These are phyloP conservation scores for Arctia plantaginis DNA, from an alignment of 2,888 invertebrate species.

Conservation along the genomic window DNA sequence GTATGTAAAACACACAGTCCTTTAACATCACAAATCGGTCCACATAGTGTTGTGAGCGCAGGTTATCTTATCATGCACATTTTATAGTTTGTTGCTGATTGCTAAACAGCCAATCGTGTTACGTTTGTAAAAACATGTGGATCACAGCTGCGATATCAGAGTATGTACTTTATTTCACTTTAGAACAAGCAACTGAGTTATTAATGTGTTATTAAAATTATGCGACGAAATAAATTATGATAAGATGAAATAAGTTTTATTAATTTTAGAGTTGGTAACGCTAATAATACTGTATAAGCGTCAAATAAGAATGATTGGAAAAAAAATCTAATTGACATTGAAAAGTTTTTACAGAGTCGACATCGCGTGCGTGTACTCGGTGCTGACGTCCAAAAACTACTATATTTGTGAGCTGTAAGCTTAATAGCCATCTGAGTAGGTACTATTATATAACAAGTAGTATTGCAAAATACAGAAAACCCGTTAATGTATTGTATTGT, in stretches of 20 bases:
- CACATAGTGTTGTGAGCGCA: conserved; percentile 28
- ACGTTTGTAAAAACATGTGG: conserved; percentile 40
- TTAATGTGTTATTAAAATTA: conserved; percentile 8
- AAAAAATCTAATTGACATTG: neutral
- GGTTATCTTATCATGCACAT: conserved; percentile 64
- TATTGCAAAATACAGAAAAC: neutral
- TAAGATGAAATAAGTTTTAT: neutral
- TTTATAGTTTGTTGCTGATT: conserved; percentile 56
- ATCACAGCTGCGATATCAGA: conserved; percentile 31
- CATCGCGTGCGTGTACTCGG: neutral
- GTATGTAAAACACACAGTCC: conserved; percentile 14
- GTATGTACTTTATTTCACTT: conserved; percentile 17
- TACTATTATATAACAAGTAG: neutral
- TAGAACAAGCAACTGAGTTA: conserved; percentile 11
- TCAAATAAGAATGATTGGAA: neutral
- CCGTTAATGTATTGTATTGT: neutral
- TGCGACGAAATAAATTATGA: neutral
- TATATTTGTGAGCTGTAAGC: neutral
- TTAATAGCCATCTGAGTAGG: neutral
- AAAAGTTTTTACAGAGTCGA: neutral
- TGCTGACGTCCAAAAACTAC: neutral
- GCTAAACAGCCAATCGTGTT: conserved; percentile 56
- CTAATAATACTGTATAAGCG: no score
- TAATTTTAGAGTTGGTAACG: neutral
- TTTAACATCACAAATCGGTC: neutral